Base-by-base conservation (phyloP, 2,888 invertebrate species). In the Callyntrura guangdongensis region DNA sequence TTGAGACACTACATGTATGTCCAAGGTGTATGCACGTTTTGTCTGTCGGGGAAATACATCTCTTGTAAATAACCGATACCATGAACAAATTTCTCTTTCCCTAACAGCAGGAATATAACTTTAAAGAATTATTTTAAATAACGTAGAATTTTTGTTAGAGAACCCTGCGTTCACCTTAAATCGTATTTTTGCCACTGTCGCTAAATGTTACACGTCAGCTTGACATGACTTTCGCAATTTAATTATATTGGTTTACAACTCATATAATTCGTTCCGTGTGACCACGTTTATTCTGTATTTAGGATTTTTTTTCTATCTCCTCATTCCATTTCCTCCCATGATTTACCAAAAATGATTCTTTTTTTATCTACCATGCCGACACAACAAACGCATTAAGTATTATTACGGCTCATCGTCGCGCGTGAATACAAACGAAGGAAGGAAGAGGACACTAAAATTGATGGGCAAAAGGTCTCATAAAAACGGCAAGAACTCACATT, bases 371-470 rank as follows among this genome's bases (percentile, higher is more conserved):
- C 9, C 9, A 14, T 53, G 2, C 53, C 53, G 11, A 53, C 53
- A 36, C 36, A 36, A 36, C 36, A 36, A 36, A 53, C 53, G 53
- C 14, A 53, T 53, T 53, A 53, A 1, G 11, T 53, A 53, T 53
- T 53, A 53, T 53, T 53, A 53, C 53, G 2, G 14, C 53, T 11
- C 9, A 64, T 27, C 9, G 25, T 45, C n/a, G 12, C 36, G 9
- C 67, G 36, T 36, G 36, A 69, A 36, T 8, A 20, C 14, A 11
- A 45, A 36, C 36, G 69, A 69, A 69, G 69, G 69, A 69, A 45
- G 20, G 69, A 69, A 69, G 67, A 69, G 0, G 69, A 45, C 69
- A 17, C 69, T 17, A 69, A 69, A 36, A 67, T n/a, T n/a, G n/a
- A 53, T 45, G 17, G 69, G 14, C 14, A 14, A 25, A 64, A 64